Percentiles rank a stretch among this genome's conserved stretches.
Evolutionary conservation across 2,888 invertebrate genomes (phyloP).

Genomic region (Caenorhabditis imperialis): DNA sequence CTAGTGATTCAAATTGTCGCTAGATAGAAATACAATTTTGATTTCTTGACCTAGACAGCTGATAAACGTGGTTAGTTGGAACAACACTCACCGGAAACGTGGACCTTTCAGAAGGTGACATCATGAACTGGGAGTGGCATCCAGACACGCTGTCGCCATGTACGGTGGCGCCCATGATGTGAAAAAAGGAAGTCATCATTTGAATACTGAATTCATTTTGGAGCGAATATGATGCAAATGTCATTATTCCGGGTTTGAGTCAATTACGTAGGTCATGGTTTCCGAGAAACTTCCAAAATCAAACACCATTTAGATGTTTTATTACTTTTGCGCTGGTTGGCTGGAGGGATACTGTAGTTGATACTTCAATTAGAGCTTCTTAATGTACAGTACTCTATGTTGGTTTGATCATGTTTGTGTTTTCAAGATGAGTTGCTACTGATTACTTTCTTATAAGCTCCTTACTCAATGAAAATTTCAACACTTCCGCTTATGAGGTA

Average conservation of each 20-base stretch:
- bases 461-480: no score
- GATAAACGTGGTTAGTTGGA: no score
- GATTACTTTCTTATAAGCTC: no score
- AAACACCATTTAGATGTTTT: slow-evolving; percentile 3
- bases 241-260: slow-evolving; percentile 30
- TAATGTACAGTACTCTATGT: no score
- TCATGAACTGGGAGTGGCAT: slow-evolving; percentile 40
- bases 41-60: no score
- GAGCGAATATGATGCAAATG: slow-evolving; percentile 33
- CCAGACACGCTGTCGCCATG: slow-evolving; percentile 14
- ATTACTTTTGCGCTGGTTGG: slow-evolving; percentile 2
- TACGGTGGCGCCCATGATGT: slow-evolving; percentile 10
- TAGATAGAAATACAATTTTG: no score
- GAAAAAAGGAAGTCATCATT: slow-evolving; percentile 29
- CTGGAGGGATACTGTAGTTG: no score
- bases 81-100: slow-evolving; percentile 10
- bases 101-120: slow-evolving; percentile 1
- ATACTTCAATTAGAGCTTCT: no score
- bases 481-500: no score
- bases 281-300: slow-evolving; percentile 16
- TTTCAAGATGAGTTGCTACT: no score
- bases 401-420: no score
- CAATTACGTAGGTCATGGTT: slow-evolving; percentile 29
- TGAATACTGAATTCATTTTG: slow-evolving; percentile 16
- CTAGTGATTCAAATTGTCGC: no score